Percentiles rank a stretch among this genome's conserved stretches.
Conservation (phyloP, 2,797 vertebrate species). For the Lerista edwardsae region DNA sequence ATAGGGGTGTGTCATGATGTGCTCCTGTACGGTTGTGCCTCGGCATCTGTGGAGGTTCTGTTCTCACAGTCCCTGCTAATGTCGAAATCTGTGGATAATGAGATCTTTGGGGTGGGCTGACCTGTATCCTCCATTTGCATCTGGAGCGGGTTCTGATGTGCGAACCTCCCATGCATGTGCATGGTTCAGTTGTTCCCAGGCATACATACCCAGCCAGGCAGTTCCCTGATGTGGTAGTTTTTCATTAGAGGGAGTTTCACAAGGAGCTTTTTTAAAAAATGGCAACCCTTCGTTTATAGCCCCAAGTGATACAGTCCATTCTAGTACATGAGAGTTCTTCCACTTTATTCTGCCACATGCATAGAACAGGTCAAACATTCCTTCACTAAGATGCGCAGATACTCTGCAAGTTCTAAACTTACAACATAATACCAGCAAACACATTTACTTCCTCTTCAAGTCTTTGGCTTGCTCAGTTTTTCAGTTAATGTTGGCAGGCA, state of each 20-base stretch:
- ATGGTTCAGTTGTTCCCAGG: too few relatives aligned
- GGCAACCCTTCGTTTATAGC: background rate
- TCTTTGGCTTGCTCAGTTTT: slow-evolving; percentile 22
- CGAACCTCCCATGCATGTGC: too few relatives aligned
- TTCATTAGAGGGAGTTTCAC: background rate
- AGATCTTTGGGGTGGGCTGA: too few relatives aligned
- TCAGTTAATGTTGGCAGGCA: slow-evolving; percentile 23
- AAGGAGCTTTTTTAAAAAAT: background rate
- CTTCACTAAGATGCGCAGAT: rapidly evolving
- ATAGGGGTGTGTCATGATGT: too few relatives aligned
- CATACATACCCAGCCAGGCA: background rate
- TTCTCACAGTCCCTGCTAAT: too few relatives aligned
- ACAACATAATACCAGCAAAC: background rate
- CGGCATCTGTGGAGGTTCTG: too few relatives aligned
- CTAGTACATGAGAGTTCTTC: background rate
- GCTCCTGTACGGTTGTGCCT: too few relatives aligned
- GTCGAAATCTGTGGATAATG: too few relatives aligned
- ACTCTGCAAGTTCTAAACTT: background rate
- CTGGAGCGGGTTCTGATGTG: too few relatives aligned
- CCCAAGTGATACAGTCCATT: background rate
- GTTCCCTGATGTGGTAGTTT: background rate
- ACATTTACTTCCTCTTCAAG: slow-evolving; percentile 7
- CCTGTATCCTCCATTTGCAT: too few relatives aligned
- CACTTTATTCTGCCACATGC: background rate
- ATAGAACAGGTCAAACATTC: background rate